Base-by-base conservation (phyloP, 1,140 invertebrate genomes). In the Camponotus floridanus region DNA sequence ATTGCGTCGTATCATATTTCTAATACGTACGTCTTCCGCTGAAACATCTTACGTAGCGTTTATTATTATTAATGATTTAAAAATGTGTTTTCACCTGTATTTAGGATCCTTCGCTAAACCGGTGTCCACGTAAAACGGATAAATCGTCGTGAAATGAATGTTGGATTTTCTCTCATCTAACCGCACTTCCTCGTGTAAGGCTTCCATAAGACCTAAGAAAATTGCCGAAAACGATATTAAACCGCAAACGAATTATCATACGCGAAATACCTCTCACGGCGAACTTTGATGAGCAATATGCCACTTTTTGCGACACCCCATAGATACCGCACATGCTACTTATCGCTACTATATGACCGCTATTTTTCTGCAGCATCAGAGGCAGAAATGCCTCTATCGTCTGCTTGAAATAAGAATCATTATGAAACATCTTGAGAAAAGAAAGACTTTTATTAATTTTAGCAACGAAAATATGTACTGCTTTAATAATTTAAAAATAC, bases 281-380 rank as follows among this genome's bases (percentile, higher is more conserved):
- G 92, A 97, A 98, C 95, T 99, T 99, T 6, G 98, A 98, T 2
- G 98, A 96, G 94, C 98, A 99, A 92, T 99, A 99, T 93, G 99
- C 98, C 9, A 98, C 97, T 86, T 99, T 96, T 91, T 98, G 97
- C 61, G 96, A 95, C 61, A 97, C 96, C 15, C 98, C 97, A 39
- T 97, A 96, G 87, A 98, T 96, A 0, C 98, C 99, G 31, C 98
- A 99, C 93, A 98, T 96, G 26, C 98, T 98, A 3, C 98, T 98
- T 74, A 99, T 97, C 4, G 97, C 98, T 0, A 99, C 98, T 90
- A 99, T 97, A 92, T 99, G 99, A 0, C 99, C 99, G 76, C 96
- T 96, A 86, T 98, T 97, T 15, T 95, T 95, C 62, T 97, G 95
- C 94, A 99, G 97, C 99, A 99, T 99, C 57, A 96, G 96, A 0